A percentile compares a stretch with the other conserved stretches of the same genome.
phyloP scores from a whole-genome alignment of 2,888 invertebrate species.

The Microctonus brassicae region DNA sequence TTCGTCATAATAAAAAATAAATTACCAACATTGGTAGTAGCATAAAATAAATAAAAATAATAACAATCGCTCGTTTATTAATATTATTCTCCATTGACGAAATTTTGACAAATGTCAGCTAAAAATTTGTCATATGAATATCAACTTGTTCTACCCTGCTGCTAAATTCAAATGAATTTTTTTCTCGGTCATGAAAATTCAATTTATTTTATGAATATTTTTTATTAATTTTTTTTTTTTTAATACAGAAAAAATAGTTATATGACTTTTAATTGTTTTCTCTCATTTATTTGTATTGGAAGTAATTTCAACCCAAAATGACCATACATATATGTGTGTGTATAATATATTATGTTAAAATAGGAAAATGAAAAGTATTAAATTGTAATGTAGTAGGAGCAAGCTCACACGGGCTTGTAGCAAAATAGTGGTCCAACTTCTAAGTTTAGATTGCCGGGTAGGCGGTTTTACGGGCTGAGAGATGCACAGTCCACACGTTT shows the following conservation, averaged over 20 bases:
- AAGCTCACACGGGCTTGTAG: slow-evolving; percentile 17
- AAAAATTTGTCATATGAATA: slow-evolving; percentile 43
- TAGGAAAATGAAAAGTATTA: neutral
- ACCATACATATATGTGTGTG: neutral
- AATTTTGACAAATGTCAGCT: slow-evolving; percentile 39
- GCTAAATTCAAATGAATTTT: neutral
- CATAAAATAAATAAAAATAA: slow-evolving; percentile 43
- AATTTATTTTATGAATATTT: neutral
- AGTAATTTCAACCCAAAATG: no score
- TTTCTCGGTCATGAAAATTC: slow-evolving; percentile 4
- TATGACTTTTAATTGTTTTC: no score
- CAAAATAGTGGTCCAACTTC: slow-evolving; percentile 63
- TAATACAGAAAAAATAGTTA: no score
- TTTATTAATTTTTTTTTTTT: no score
- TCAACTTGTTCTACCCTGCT: slow-evolving; percentile 40
- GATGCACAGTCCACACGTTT: slow-evolving; percentile 53
- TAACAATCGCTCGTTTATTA: slow-evolving; percentile 57
- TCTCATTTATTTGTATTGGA: no score
- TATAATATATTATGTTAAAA: neutral
- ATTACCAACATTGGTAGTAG: no score
- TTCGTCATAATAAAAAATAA: no score
- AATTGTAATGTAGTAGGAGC: slow-evolving; percentile 12
- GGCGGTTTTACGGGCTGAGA: slow-evolving; percentile 63
- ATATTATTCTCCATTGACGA: slow-evolving; percentile 37
- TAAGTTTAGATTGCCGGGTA: slow-evolving; percentile 67